Conservation (phyloP, 2,888 invertebrate genomes). For the Cheilosia impressa region DNA sequence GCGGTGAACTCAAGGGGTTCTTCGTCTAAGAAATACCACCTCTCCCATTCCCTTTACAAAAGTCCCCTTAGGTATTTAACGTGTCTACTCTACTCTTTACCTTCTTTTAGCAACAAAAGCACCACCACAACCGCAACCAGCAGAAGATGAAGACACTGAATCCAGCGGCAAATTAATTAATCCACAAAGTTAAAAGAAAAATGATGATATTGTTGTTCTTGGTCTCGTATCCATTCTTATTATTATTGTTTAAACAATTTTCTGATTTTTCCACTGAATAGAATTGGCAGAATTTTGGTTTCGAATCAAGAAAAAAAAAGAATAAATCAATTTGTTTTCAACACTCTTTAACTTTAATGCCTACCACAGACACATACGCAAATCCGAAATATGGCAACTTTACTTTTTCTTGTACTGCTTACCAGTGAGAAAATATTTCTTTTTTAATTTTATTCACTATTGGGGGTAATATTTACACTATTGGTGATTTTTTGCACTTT, state of each 20-base stretch:
- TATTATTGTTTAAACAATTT: not conserved
- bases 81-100: constrained; percentile 2
- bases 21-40: not conserved
- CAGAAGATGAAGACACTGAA: not conserved
- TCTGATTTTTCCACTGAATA: not conserved
- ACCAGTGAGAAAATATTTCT: not conserved
- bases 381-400: constrained; percentile 29
- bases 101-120: constrained; percentile 42
- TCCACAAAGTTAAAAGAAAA: constrained; percentile 6
- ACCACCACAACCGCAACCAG: constrained; percentile 10
- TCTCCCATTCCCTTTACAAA: not conserved
- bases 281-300: not conserved
- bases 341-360: not conserved
- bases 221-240: not conserved
- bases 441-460: constrained; percentile 7
- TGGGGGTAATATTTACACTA: constrained; percentile 3
- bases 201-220: not conserved
- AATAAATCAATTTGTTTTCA: constrained; percentile 2
- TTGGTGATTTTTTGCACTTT: not conserved
- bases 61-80: not conserved
- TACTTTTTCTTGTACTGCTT: constrained; percentile 4
- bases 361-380: constrained; percentile 29
- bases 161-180: constrained; percentile 11
- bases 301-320: not conserved
- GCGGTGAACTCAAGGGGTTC: not conserved